Conservation (phyloP, 2,888 invertebrate genomes). For the Drosophila putrida region DNA sequence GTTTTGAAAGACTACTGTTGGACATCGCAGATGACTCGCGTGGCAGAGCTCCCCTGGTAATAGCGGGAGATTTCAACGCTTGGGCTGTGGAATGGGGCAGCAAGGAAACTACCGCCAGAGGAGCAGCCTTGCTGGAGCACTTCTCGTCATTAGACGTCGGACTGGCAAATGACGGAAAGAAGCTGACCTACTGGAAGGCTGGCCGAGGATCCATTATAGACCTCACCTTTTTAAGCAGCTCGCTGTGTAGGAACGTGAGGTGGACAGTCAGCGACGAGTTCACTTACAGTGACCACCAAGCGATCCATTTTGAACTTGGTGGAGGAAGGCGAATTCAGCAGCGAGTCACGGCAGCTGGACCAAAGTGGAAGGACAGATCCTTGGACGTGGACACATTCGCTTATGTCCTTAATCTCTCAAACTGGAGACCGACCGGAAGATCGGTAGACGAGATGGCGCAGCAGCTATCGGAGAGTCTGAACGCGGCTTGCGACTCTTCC, state of each 20-base stretch:
- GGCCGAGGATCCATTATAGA: background rate
- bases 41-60: background rate
- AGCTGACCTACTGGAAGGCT: background rate
- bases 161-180: background rate
- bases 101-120: background rate
- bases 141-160: background rate
- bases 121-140: background rate
- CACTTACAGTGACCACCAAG: background rate
- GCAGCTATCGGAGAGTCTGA: background rate
- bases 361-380: background rate
- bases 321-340: background rate
- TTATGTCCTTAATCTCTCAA: background rate
- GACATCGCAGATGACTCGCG: background rate
- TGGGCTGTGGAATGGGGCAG: background rate
- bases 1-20: background rate
- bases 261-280: conserved; percentile 1
- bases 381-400: background rate
- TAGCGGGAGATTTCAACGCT: background rate
- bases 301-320: background rate
- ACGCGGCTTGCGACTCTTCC: background rate
- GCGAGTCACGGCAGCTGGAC: background rate
- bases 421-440: background rate
- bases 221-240: background rate
- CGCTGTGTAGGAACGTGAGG: background rate
- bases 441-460: background rate